Percentiles rank a stretch among this genome's conserved stretches.
These are phyloP conservation scores for Pyrrhosoma nymphula DNA, from an alignment of 2,888 invertebrate genomes.

Conservation along the genomic window DNA sequence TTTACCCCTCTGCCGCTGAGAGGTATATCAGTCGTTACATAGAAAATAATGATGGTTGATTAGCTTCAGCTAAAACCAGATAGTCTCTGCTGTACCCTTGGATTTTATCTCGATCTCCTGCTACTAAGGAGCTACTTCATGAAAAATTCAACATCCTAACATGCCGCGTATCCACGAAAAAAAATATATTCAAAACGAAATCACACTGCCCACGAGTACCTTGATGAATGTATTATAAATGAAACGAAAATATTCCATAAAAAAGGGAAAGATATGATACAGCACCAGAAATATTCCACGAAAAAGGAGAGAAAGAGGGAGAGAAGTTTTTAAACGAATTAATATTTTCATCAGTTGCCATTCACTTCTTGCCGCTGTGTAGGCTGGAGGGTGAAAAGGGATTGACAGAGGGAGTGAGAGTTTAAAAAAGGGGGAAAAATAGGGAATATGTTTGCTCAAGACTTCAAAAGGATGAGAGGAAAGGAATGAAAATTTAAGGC, in stretches of 20 bases:
- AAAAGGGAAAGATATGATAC: background rate
- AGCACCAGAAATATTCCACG: background rate
- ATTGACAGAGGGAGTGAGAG: background rate
- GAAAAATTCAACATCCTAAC: background rate
- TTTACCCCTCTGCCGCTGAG: too few species aligned
- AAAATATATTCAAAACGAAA: background rate
- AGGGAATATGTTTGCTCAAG: background rate
- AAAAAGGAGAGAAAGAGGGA: background rate
- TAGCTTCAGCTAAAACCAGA: too few species aligned
- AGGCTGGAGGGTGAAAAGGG: background rate
- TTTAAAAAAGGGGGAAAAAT: background rate
- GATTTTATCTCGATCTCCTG: too few species aligned
- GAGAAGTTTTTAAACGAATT: background rate
- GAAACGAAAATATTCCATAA: background rate
- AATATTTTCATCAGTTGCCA: background rate
- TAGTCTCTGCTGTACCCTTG: too few species aligned
- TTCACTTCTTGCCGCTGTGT: background rate
- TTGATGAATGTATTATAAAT: background rate
- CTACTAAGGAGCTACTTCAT: background rate
- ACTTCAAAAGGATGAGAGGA: background rate
- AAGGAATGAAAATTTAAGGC: background rate
- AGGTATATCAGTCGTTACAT: too few species aligned
- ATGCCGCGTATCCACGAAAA: background rate
- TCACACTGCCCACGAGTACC: background rate
- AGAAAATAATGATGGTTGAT: too few species aligned